Evolutionary conservation across 92 coral and sea anemone species (phyloP).

Genomic region (Zoanthus gigantus): DNA sequence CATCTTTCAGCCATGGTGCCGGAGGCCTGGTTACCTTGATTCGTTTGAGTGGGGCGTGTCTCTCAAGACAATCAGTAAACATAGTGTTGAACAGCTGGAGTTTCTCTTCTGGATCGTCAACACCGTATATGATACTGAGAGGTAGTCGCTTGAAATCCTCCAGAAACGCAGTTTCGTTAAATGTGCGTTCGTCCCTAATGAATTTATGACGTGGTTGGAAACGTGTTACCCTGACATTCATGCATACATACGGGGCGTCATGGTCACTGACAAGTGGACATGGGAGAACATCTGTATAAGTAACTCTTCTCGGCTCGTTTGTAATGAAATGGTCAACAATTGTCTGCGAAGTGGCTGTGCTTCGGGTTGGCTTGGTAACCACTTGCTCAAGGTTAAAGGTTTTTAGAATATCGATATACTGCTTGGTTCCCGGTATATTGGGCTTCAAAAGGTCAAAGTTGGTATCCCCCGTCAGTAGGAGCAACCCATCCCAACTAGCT

Average conservation of each 20-base stretch:
- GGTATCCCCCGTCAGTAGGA: constrained; percentile 33
- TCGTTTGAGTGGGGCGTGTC: constrained; percentile 46
- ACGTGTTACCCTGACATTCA: constrained; percentile 19
- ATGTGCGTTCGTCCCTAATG: constrained; percentile 19
- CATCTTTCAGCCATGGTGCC: constrained; percentile 49
- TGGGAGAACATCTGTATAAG: constrained; percentile 44
- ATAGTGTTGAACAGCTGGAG: constrained; percentile 31
- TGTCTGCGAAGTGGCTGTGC: constrained; percentile 21
- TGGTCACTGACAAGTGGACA: constrained; percentile 33
- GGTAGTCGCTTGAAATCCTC: constrained; percentile 36
- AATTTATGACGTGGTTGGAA: constrained; percentile 33
- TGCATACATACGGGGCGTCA: constrained; percentile 31
- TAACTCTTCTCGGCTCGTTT: constrained; percentile 17
- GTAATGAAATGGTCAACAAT: constrained; percentile 43
- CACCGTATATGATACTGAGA: constrained; percentile 16
- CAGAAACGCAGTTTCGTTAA: constrained; percentile 30
- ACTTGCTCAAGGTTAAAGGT: constrained; percentile 29
- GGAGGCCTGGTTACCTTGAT: constrained; percentile 52
- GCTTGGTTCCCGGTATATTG: background rate
- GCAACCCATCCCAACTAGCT: constrained; percentile 22
- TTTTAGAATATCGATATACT: constrained; percentile 23
- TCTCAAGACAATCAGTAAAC: constrained; percentile 38
- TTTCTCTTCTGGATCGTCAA: constrained; percentile 54
- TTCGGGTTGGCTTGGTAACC: constrained; percentile 28
- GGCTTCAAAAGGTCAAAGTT: background rate